These are phyloP conservation scores for Aleiodes testaceus DNA, from an alignment of 2,888 invertebrate genomes.

Conservation along the genomic window DNA sequence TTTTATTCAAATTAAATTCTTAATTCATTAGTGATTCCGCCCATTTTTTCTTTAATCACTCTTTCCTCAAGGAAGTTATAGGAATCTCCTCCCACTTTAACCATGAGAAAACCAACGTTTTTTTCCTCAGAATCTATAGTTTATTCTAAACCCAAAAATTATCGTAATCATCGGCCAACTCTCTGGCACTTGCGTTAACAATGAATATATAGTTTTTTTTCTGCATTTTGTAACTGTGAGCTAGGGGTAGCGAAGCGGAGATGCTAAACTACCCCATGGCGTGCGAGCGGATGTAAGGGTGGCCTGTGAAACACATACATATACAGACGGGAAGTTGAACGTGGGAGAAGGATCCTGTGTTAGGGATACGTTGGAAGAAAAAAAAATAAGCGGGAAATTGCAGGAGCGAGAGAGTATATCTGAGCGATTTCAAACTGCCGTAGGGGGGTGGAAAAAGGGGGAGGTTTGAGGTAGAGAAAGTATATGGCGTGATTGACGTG, in stretches of 20 bases:
- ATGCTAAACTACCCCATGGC: constrained; percentile 70
- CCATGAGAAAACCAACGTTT: too few species aligned
- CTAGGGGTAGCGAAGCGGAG: constrained; percentile 56
- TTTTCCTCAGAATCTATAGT: too few species aligned
- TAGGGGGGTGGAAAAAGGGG: constrained; percentile 49
- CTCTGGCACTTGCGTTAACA: not conserved
- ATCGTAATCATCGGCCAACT: too few species aligned
- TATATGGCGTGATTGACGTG: constrained; percentile 81
- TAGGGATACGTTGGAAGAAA: constrained; percentile 41
- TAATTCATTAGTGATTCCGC: too few species aligned
- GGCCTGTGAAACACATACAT: constrained; percentile 55
- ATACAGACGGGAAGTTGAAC: constrained; percentile 52
- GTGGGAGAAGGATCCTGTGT: constrained; percentile 36
- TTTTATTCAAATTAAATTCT: too few species aligned
- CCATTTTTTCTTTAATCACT: constrained; percentile 33
- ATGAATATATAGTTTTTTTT: constrained; percentile 6
- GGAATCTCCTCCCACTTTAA: too few species aligned
- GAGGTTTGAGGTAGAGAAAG: constrained; percentile 66
- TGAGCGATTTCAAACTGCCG: constrained; percentile 46
- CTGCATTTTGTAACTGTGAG: constrained; percentile 44
- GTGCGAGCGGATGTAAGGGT: constrained; percentile 67
- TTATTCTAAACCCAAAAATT: too few species aligned
- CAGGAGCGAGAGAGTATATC: constrained; percentile 49
- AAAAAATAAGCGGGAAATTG: constrained; percentile 50
- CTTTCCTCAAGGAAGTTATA: constrained; percentile 47